Conservation (phyloP, 2,888 invertebrate genomes). For the Tetanocera ferruginea region DNA sequence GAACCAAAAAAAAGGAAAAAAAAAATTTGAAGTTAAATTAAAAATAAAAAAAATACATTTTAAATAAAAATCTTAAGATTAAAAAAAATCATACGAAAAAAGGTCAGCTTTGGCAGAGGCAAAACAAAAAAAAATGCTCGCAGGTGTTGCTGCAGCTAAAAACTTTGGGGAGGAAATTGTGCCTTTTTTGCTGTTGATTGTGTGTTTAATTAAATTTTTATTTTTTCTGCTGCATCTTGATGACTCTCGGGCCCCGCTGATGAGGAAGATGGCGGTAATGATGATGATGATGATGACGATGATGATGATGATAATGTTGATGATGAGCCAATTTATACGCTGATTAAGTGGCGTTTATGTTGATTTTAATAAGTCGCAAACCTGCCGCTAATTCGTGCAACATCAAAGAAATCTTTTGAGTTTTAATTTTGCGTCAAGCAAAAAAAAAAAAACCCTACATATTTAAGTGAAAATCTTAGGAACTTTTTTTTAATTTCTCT, state of each 20-base stretch:
- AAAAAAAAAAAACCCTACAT: neutral
- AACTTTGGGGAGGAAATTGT: slow-evolving; percentile 9
- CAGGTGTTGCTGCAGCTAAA: slow-evolving; percentile 24
- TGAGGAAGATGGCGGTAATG: neutral
- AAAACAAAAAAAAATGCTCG: slow-evolving; percentile 2
- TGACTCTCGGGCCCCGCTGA: neutral
- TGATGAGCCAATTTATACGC: slow-evolving; percentile 22
- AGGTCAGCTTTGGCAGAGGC: neutral
- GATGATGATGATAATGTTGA: neutral
- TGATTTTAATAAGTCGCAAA: slow-evolving; percentile 36
- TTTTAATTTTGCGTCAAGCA: neutral
- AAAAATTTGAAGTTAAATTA: neutral
- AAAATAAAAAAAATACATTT: neutral
- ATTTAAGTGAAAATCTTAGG: neutral
- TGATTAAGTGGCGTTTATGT: slow-evolving; percentile 39
- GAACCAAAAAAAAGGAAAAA: neutral
- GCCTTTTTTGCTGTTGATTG: slow-evolving; percentile 7
- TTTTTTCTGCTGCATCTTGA: neutral
- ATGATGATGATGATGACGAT: neutral
- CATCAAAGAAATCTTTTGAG: slow-evolving; percentile 20
- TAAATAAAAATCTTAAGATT: neutral
- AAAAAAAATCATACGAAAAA: neutral
- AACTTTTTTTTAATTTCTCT: neutral
- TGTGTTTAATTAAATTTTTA: slow-evolving; percentile 34
- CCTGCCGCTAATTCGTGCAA: slow-evolving; percentile 13